Base-by-base conservation (phyloP, 2,113 vertebrate species). In the Callaeas wilsoni region DNA sequence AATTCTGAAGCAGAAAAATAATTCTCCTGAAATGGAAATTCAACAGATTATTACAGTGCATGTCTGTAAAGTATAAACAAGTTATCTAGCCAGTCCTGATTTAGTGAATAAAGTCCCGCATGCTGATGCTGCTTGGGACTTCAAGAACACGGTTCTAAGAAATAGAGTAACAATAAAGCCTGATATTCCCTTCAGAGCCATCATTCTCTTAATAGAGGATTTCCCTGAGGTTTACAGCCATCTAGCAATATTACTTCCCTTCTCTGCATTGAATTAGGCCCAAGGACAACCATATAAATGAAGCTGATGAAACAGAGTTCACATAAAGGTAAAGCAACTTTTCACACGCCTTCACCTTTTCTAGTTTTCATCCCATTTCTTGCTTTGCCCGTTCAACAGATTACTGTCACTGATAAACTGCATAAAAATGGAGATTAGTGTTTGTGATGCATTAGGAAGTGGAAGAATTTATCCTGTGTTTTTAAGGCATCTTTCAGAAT, bases 161-260 rank as follows among this genome's bases (percentile, higher is more conserved):
- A 68, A 81, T 2, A 90, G 37, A 83, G 79, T 83, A 95, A 86
- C 46, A 67, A 52, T 78, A 89, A 83, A 86, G 52, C 15, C 32
- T 81, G 37, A 67, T 59, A 89, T 50, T 84, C 79, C 39, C 68
- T 74, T 77, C 59, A 86, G 60, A 56, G 50, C 39, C 37, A 78
- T 90, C 52, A 81, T 33, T 75, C 56, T 74, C 59, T 92, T 78
- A 70, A 74, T 3, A 88, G 55, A 87, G 87, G 87, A 81, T 93
- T 96, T 96, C 93, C 92, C 86, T 84, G 32, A 93, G 71, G 92
- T 86, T 96, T 95, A 56, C 29, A 94, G 53, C 52, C 64, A 68
- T 91, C 82, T 80, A 93, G 33, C 50, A 95, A 64, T 88, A 87
- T 88, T 78, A 33, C 60, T 63, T 95, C 52, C 35, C 37, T 84